A percentile compares a stretch with the other conserved stretches of the same genome.
These are phyloP conservation scores for Steinernema feltiae DNA, from an alignment of 1,140 invertebrate genomes.

Conservation along the genomic window DNA sequence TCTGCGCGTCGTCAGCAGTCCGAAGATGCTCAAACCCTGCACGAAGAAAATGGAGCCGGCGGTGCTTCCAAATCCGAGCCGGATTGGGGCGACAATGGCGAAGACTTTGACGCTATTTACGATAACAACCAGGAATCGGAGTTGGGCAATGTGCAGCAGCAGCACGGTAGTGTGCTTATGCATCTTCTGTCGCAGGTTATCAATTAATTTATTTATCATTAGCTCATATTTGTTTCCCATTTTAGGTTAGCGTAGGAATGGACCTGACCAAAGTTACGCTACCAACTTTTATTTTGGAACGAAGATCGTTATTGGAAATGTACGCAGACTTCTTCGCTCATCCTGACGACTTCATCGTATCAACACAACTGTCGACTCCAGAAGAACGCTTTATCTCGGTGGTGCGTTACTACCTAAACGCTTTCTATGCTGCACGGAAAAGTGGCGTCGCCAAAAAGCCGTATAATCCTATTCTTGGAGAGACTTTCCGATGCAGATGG, in stretches of 20 bases:
- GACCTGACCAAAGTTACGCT: constrained; percentile 64
- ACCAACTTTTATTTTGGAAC: constrained; percentile 64
- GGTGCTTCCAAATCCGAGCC: constrained; percentile 24
- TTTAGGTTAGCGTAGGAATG: constrained; percentile 64
- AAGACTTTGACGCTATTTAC: constrained; percentile 58
- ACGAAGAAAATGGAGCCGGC: not conserved
- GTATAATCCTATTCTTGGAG: constrained; percentile 65
- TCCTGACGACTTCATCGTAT: constrained; percentile 57
- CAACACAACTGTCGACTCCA: constrained; percentile 42
- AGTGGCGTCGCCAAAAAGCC: constrained; percentile 64
- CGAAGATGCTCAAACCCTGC: constrained; percentile 18
- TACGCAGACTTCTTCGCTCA: constrained; percentile 65
- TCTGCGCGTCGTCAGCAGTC: constrained; percentile 17
- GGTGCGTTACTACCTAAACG: constrained; percentile 61
- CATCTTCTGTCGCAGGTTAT: constrained; percentile 60
- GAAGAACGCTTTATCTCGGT: constrained; percentile 61
- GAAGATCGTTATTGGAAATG: constrained; percentile 63
- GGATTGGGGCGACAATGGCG: constrained; percentile 58
- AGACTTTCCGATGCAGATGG: constrained; percentile 64
- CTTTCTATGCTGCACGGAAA: constrained; percentile 63
- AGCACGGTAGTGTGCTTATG: constrained; percentile 63
- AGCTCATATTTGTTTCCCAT: constrained; percentile 30
- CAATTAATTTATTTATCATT: not conserved
- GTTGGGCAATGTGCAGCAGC: constrained; percentile 57
- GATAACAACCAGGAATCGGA: constrained; percentile 48